phyloP scores from a whole-genome alignment of 2,888 invertebrate genomes.

The Drosophila monieri region DNA sequence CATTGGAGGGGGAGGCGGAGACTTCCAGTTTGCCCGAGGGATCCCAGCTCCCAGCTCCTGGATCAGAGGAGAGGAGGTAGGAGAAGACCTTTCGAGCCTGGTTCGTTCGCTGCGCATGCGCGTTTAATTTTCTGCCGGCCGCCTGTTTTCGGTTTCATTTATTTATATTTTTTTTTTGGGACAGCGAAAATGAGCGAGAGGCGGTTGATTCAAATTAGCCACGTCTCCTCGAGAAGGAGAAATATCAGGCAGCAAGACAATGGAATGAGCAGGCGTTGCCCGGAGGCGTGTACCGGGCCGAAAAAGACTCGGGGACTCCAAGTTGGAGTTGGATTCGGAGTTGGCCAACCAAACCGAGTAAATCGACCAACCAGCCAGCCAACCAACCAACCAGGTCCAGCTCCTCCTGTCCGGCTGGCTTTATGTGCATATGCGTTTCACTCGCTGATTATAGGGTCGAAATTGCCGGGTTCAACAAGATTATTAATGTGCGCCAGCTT shows the following conservation, averaged over 20 bases:
- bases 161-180: slow-evolving; percentile 70
- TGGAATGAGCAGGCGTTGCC: slow-evolving; percentile 76
- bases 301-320: slow-evolving; percentile 30
- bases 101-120: slow-evolving; percentile 68
- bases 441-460: slow-evolving; percentile 78
- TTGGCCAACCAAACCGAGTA: slow-evolving; percentile 47
- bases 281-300: slow-evolving; percentile 74
- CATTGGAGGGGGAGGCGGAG: slow-evolving; percentile 17
- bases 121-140: slow-evolving; percentile 68
- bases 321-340: slow-evolving; percentile 26
- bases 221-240: slow-evolving; percentile 64
- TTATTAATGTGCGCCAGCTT: slow-evolving; percentile 76
- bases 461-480: slow-evolving; percentile 78
- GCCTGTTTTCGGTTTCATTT: slow-evolving; percentile 46
- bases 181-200: slow-evolving; percentile 79
- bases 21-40: slow-evolving; percentile 26
- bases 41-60: slow-evolving; percentile 6
- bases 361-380: slow-evolving; percentile 25
- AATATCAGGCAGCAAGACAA: slow-evolving; percentile 75
- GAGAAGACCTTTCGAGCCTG: slow-evolving; percentile 9
- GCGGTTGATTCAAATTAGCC: slow-evolving; percentile 80
- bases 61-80: background rate
- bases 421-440: slow-evolving; percentile 78
- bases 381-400: slow-evolving; percentile 47
- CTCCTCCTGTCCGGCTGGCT: slow-evolving; percentile 47